Conservation (phyloP, 2,113 vertebrate genomes). For the Spizaetus ornatus region DNA sequence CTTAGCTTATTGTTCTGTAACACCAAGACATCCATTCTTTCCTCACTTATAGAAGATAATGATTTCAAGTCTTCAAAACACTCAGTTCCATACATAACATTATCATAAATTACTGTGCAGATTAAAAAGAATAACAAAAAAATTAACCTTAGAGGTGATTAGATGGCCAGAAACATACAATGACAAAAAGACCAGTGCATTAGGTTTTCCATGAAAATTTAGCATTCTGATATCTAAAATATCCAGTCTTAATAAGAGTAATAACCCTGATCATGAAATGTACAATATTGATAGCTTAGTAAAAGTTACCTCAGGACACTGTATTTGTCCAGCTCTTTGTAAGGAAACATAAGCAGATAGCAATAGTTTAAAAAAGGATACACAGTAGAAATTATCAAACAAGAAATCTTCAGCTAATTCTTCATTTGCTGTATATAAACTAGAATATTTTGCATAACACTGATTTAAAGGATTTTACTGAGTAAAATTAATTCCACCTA, state of each 20-base stretch:
- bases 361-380: background rate
- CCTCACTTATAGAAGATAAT: background rate
- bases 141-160: background rate
- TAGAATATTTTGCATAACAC: background rate
- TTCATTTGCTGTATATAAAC: background rate
- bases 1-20: constrained; percentile 12
- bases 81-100: background rate
- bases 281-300: background rate
- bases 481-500: background rate
- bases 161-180: background rate
- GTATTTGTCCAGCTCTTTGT: background rate
- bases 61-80: background rate
- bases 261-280: background rate
- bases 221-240: background rate
- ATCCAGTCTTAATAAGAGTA: background rate
- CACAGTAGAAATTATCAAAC: background rate
- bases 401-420: background rate
- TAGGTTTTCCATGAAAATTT: background rate
- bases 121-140: background rate
- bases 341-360: background rate
- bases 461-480: background rate
- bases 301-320: background rate
- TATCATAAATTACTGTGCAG: background rate
- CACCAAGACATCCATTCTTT: constrained; percentile 1
- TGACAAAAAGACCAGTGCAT: background rate